Percentiles rank a stretch among this genome's conserved stretches.
These are phyloP conservation scores for Ceratitis capitata DNA, from an alignment of 1,140 invertebrate species.

Conservation along the genomic window DNA sequence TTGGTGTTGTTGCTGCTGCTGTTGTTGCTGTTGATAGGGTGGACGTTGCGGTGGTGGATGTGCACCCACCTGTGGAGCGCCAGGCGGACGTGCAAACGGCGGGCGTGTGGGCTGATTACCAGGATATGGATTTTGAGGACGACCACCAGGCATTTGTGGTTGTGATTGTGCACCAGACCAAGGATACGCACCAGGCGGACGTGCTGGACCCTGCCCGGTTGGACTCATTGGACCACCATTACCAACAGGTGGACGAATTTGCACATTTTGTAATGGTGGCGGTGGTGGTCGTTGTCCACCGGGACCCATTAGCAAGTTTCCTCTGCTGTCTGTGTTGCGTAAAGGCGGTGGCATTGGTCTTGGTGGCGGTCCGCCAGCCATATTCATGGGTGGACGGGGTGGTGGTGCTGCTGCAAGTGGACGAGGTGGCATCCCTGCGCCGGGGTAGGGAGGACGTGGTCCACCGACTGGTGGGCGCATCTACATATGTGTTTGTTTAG, in stretches of 20 bases:
- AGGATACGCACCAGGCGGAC: constrained; percentile 56
- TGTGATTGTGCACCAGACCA: constrained; percentile 46
- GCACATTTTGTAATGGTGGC: constrained; percentile 54
- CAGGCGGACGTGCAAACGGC: constrained; percentile 47
- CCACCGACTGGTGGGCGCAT: constrained; percentile 35
- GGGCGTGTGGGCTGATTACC: constrained; percentile 55
- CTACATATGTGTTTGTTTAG: background rate
- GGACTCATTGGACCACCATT: constrained; percentile 55
- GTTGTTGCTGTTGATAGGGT: constrained; percentile 74
- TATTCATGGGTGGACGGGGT: constrained; percentile 56
- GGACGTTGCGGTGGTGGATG: constrained; percentile 47
- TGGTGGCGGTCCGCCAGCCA: constrained; percentile 41
- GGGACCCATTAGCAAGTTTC: constrained; percentile 56
- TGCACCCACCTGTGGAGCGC: constrained; percentile 38
- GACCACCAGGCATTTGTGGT: constrained; percentile 55
- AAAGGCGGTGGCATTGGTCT: constrained; percentile 48
- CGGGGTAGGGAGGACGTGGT: background rate
- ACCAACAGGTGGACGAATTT: constrained; percentile 48
- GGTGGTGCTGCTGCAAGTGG: constrained; percentile 44
- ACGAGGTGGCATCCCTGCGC: constrained; percentile 49
- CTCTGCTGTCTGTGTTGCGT: constrained; percentile 59
- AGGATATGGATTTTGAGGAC: constrained; percentile 45
- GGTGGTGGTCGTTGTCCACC: constrained; percentile 44
- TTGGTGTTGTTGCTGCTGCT: constrained; percentile 47
- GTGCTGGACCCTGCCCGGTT: constrained; percentile 54